Evolutionary conservation across 2,797 vertebrate species (phyloP), one percentile per base, ranked within the genome.

Genomic region (Cryptoblepharus egeriae): DNA sequence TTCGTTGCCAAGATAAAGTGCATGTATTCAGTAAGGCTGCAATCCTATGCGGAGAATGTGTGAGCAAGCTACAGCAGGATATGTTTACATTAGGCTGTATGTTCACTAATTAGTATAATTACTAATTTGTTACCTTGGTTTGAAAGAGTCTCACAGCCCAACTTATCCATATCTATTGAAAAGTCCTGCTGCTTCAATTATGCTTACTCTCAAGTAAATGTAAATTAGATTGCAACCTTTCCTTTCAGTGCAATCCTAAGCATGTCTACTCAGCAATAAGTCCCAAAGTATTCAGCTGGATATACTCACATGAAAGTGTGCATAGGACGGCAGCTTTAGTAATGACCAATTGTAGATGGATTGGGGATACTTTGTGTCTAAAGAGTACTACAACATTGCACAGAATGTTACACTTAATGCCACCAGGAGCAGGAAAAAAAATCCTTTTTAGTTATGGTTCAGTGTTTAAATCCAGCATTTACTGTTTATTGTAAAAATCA

Each of bases 401-500:
- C 8, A 61, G 69, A 2, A 75, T 39, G 52, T 65, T 63, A 79
- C 70, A 74, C 16, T 84, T 74, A 75, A 55, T 75, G 73, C 69
- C 49, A 64, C 45, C 37, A 77, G 84, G 71, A 76, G 32, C 26
- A 81, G 45, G 39, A 65, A 65, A 75, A 77, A 65, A 87, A 67
- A 84, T 28, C 13, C 45, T 35, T 37, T 84, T 76, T 75, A 81
- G 72, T n/a, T 91, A 68, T 57, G 20, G 10, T 76, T 85, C 77
- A 63, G 37, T 28, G 65, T 69, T 52, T 85, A 84, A 81, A 81
- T 78, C 76, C 69, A 76, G 12, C 71, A 61, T 32, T 74, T 90
- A 73, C 45, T 77, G 72, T 87, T 83, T 87, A 86, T 86, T 85
- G 80, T 78, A 18, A 85, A 82, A 87, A 10, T 77, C 63, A 1